These are phyloP conservation scores for Gallinago jamesoni DNA, from an alignment of 2,113 vertebrate species.

Conservation along the genomic window DNA sequence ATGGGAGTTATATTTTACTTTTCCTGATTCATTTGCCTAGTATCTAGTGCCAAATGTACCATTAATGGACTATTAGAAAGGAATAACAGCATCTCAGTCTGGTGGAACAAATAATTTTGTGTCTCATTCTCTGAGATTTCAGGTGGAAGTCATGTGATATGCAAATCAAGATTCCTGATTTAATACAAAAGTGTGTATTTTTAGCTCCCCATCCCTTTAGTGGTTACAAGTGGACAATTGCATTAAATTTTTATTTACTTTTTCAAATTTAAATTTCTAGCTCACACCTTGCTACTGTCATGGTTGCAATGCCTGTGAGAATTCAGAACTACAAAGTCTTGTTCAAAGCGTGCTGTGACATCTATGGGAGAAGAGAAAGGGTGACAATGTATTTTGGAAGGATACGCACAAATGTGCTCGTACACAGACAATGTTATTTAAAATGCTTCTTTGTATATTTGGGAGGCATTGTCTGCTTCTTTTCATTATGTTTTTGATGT, in stretches of 20 bases:
- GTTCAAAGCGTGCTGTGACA: slow-evolving; percentile 19
- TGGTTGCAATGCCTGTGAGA: neutral
- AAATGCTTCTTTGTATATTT: slow-evolving; percentile 58
- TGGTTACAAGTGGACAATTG: neutral
- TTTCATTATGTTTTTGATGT: slow-evolving; percentile 54
- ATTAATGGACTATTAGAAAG: neutral
- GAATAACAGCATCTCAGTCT: neutral
- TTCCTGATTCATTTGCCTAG: neutral
- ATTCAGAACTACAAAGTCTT: slow-evolving; percentile 12
- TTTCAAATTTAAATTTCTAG: slow-evolving; percentile 8
- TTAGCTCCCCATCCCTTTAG: neutral
- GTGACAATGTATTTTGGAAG: slow-evolving; percentile 34
- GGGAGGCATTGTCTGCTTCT: slow-evolving; percentile 25
- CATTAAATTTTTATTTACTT: neutral
- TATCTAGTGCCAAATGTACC: neutral
- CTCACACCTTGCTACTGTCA: neutral
- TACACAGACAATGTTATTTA: slow-evolving; percentile 56
- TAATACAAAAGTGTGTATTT: neutral
- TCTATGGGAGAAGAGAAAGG: slow-evolving; percentile 8
- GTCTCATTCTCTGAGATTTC: neutral
- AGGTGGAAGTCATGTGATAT: neutral
- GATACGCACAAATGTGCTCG: neutral
- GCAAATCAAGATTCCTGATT: neutral
- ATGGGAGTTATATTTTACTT: neutral
- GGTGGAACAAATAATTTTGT: neutral